Evolutionary conservation across 2,888 invertebrate species (phyloP).

Genomic region (Noctua comes): DNA sequence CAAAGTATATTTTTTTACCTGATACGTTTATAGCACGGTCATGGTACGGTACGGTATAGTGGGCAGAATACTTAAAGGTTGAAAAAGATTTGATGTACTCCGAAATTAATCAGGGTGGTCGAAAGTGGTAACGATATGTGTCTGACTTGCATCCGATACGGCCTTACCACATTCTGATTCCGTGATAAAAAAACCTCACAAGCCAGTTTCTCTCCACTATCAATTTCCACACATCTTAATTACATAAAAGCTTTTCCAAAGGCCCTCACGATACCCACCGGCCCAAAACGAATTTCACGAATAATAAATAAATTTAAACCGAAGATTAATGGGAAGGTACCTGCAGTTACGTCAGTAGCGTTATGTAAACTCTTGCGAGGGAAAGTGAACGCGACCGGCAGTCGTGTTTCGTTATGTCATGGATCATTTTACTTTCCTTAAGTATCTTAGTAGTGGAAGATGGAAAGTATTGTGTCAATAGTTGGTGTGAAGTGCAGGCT

Average conservation of each 20-base stretch:
- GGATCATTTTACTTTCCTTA: slow-evolving; percentile 71
- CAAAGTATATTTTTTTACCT: too few relatives aligned
- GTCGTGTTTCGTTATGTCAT: slow-evolving; percentile 73
- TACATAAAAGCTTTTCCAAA: slow-evolving; percentile 26
- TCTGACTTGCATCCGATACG: not conserved
- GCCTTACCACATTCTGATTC: not conserved
- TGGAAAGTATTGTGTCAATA: slow-evolving; percentile 60
- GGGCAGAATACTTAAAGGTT: not conserved
- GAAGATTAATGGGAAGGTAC: slow-evolving; percentile 57
- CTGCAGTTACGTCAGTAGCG: slow-evolving; percentile 57
- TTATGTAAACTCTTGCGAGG: slow-evolving; percentile 69
- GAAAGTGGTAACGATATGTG: not conserved
- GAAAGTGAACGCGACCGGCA: slow-evolving; percentile 74
- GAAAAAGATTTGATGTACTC: not conserved
- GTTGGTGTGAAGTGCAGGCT: slow-evolving; percentile 39
- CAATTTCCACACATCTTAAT: slow-evolving; percentile 30
- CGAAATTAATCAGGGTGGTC: not conserved
- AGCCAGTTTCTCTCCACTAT: slow-evolving; percentile 3
- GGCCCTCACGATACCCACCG: slow-evolving; percentile 29
- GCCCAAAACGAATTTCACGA: slow-evolving; percentile 56
- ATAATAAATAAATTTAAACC: slow-evolving; percentile 63
- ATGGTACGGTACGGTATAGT: too few relatives aligned
- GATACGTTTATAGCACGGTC: too few relatives aligned
- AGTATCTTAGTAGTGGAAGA: slow-evolving; percentile 55
- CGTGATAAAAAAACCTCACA: not conserved